Evolutionary conservation across 2,888 invertebrate species (phyloP).

Genomic region (Phrixothrix hirtus): DNA sequence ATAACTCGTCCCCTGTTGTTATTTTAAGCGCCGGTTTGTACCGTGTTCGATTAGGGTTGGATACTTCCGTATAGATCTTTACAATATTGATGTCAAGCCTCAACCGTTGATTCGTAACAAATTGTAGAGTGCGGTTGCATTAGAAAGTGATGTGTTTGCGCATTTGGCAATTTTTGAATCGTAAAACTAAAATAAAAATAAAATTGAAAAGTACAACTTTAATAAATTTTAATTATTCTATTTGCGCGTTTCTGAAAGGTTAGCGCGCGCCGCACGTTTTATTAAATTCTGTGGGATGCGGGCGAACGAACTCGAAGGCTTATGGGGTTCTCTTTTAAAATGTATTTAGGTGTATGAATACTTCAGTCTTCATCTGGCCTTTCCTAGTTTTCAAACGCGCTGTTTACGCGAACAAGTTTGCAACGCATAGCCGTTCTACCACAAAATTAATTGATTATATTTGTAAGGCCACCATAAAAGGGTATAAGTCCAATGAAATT

Average conservation of each 20-base stretch:
- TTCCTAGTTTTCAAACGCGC: conserved; percentile 19
- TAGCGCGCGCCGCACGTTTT: background rate
- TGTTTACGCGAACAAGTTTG: conserved; percentile 1
- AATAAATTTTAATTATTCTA: no score
- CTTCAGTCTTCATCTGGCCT: conserved; percentile 27
- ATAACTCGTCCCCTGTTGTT: background rate
- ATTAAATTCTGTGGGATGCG: conserved; percentile 37
- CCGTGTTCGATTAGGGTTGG: conserved; percentile 12
- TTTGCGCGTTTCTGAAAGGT: no score
- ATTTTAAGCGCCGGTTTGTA: background rate
- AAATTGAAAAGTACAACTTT: no score
- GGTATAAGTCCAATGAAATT: no score
- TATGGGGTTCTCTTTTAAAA: conserved; percentile 26
- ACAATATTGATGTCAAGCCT: conserved; percentile 2
- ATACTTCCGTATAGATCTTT: conserved; percentile 14
- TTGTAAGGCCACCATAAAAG: no score
- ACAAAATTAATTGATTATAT: no score
- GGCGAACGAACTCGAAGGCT: conserved; percentile 43
- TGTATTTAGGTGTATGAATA: conserved; percentile 27
- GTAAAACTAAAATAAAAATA: no score
- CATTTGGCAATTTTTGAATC: no score
- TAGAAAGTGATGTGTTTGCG: no score
- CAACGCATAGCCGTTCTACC: background rate
- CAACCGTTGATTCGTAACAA: no score
- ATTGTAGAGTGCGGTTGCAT: no score